phyloP scores from a whole-genome alignment of 2,113 vertebrate species.

The Neoarius graeffei region DNA sequence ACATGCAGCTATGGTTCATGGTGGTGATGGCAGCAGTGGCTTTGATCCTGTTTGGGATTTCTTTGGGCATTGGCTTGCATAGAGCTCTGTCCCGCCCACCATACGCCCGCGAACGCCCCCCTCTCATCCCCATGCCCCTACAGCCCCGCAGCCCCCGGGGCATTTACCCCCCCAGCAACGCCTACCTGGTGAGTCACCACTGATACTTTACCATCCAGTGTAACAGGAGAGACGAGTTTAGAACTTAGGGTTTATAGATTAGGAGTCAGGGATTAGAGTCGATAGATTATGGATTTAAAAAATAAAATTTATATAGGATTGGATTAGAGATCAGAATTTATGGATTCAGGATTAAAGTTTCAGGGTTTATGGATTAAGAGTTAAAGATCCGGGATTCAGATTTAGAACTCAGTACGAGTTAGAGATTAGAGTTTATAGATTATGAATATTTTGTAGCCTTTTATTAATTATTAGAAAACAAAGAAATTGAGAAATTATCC shows the following conservation, averaged over 20 bases:
- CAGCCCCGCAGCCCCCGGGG: constrained; percentile 82
- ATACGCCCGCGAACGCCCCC: constrained; percentile 61
- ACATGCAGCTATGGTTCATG: constrained; percentile 91
- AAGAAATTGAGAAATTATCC: background rate
- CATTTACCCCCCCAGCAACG: constrained; percentile 80
- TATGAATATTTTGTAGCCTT: background rate
- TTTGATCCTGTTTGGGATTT: constrained; percentile 84
- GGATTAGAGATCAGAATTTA: background rate
- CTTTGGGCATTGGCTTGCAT: constrained; percentile 83
- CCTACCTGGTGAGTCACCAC: constrained; percentile 76
- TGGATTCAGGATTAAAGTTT: background rate
- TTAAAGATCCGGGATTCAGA: background rate
- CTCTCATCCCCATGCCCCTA: constrained; percentile 74
- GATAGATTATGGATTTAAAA: background rate
- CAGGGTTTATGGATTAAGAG: background rate
- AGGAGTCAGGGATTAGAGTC: background rate
- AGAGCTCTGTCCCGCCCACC: constrained; percentile 78
- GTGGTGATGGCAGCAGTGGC: constrained; percentile 82
- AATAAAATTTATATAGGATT: background rate
- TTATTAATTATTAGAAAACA: background rate
- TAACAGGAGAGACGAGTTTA: background rate
- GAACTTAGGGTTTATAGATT: background rate
- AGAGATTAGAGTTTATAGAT: background rate
- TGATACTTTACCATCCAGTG: background rate
- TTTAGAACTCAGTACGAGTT: background rate